Evolutionary conservation across 1,140 invertebrate species (phyloP).

Genomic region (Dreissena rostriformis): DNA sequence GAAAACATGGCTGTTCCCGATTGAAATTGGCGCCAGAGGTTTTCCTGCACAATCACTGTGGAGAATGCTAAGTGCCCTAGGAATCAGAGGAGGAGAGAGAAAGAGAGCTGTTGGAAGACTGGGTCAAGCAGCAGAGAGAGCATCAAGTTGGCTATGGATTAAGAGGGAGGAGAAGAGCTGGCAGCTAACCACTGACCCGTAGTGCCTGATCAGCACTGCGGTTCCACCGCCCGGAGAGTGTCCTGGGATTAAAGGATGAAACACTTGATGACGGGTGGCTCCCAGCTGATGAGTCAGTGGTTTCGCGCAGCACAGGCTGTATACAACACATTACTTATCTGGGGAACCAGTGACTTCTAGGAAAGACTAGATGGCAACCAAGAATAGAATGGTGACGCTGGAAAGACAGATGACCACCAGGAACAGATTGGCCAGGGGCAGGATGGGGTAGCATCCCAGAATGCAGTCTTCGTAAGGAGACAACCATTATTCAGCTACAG

Average conservation of each 20-base stretch:
- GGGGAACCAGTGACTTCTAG: constrained; percentile 20
- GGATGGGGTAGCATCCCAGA: constrained; percentile 32
- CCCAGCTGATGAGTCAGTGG: too few relatives aligned
- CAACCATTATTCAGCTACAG: constrained; percentile 21
- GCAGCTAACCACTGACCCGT: constrained; percentile 15
- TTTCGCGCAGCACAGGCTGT: constrained; percentile 3
- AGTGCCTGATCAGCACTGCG: neutral
- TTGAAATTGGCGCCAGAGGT: constrained; percentile 22
- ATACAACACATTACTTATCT: neutral
- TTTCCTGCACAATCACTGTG: constrained; percentile 34
- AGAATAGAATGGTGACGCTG: neutral
- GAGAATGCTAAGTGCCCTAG: constrained; percentile 18
- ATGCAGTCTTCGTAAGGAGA: constrained; percentile 21
- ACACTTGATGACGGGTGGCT: too few relatives aligned
- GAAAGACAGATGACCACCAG: constrained; percentile 14
- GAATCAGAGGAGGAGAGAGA: constrained; percentile 19
- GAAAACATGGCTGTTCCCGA: constrained; percentile 27
- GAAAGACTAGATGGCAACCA: constrained; percentile 41
- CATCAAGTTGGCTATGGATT: constrained; percentile 43
- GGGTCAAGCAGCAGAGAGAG: constrained; percentile 27
- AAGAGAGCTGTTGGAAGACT: constrained; percentile 21
- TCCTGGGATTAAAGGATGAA: too few relatives aligned
- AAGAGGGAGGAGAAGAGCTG: constrained; percentile 32
- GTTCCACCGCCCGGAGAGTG: neutral
- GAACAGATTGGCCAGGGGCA: constrained; percentile 16